Conservation (phyloP, 2,113 vertebrate genomes). For the Clarias batrachus region DNA sequence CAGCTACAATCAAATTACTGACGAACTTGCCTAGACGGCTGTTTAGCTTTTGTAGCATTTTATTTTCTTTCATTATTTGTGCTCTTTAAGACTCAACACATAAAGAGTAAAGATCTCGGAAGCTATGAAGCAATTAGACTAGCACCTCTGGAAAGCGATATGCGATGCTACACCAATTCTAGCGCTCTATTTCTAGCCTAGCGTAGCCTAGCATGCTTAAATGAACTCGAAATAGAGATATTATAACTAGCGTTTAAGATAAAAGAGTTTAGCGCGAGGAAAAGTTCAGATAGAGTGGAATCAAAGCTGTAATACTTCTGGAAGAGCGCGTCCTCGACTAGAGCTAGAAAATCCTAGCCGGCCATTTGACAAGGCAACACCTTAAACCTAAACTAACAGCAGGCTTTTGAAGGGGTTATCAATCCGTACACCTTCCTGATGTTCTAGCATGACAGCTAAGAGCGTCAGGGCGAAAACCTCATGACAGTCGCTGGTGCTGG, state of each 20-base stretch:
- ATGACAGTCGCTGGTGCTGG: slow-evolving; percentile 17
- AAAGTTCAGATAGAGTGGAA: too few species aligned
- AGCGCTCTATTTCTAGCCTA: background rate
- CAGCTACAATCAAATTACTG: background rate
- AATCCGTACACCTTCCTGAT: background rate
- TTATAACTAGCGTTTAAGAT: too few species aligned
- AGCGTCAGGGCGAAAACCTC: background rate
- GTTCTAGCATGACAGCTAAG: slow-evolving; percentile 2
- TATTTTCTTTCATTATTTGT: background rate
- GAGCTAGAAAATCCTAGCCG: background rate
- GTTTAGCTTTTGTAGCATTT: background rate
- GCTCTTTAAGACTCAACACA: background rate
- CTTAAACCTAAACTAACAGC: background rate
- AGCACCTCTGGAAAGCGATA: background rate
- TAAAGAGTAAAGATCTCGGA: background rate
- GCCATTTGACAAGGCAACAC: background rate
- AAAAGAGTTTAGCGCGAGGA: too few species aligned
- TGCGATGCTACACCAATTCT: background rate
- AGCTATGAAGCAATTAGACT: background rate
- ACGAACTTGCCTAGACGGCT: background rate
- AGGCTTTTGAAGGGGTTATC: background rate
- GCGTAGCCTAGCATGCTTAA: background rate
- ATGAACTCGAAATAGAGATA: background rate
- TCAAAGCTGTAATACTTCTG: too few species aligned
- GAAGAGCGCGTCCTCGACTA: background rate